A percentile compares a stretch with the other conserved stretches of the same genome.
phyloP scores from a whole-genome alignment of 2,113 vertebrate genomes.

The Brevimyrus niger region DNA sequence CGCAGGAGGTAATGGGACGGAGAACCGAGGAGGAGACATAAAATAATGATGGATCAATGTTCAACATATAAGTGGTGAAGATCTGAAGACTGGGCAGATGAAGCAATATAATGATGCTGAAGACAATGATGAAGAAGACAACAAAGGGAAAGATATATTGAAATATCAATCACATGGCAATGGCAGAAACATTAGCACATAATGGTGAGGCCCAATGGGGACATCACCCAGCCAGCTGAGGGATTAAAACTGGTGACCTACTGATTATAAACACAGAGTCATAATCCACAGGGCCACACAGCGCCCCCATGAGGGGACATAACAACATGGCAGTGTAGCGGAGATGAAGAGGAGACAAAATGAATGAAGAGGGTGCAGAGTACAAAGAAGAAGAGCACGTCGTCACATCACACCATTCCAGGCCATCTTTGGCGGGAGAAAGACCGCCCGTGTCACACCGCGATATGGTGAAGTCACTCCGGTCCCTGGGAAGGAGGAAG shows the following conservation, averaged over 20 bases:
- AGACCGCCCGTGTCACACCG: not conserved
- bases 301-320: not conserved
- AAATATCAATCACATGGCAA: not conserved
- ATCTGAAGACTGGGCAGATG: not conserved
- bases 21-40: not conserved
- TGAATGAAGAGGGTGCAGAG: not conserved
- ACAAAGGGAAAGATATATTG: not conserved
- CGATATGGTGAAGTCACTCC: not conserved
- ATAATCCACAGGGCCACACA: not conserved
- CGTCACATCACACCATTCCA: not conserved
- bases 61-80: not conserved
- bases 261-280: not conserved
- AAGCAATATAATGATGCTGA: not conserved
- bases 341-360: not conserved
- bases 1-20: not conserved
- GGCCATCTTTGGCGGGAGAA: not conserved
- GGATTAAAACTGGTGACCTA: not conserved
- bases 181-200: not conserved
- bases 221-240: not conserved
- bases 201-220: not conserved
- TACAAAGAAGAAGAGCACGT: not conserved
- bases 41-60: not conserved
- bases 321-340: not conserved
- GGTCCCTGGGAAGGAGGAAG: not conserved
- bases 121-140: not conserved